Conservation (phyloP, 1,140 invertebrate genomes). For the Apis florea region DNA sequence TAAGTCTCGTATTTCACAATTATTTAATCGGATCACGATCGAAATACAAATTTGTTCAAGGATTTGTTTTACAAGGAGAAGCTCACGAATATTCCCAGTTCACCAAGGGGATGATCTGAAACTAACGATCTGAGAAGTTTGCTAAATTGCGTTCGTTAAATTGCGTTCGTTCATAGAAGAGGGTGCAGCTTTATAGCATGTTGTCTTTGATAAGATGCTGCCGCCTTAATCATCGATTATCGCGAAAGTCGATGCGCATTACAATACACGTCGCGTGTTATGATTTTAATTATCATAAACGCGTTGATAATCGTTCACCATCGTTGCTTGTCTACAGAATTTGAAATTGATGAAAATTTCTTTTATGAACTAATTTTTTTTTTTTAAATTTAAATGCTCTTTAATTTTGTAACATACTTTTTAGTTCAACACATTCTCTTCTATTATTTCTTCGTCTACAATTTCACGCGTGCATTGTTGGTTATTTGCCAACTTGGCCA, state of each 20-base stretch:
- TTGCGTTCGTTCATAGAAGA: slow-evolving; percentile 9
- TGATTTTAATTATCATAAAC: slow-evolving; percentile 18
- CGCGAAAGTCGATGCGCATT: slow-evolving; percentile 15
- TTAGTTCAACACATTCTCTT: too few species aligned
- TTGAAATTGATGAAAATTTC: slow-evolving; percentile 7
- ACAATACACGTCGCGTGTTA: slow-evolving; percentile 8
- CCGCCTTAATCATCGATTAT: slow-evolving; percentile 30
- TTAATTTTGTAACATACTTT: too few species aligned
- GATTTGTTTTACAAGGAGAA: not conserved
- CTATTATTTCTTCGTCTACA: too few species aligned
- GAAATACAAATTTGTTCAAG: not conserved
- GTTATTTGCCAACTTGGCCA: too few species aligned
- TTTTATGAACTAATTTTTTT: too few species aligned
- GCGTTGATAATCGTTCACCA: not conserved
- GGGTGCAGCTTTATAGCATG: not conserved
- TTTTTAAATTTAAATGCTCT: too few species aligned
- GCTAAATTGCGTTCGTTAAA: slow-evolving; percentile 25
- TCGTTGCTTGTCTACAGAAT: slow-evolving; percentile 8
- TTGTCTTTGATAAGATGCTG: not conserved
- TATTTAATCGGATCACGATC: not conserved
- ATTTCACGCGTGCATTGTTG: too few species aligned
- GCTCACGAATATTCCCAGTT: not conserved
- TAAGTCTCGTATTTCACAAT: too few species aligned
- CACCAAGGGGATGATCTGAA: not conserved
- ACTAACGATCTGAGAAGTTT: slow-evolving; percentile 27